Conservation (phyloP, 1,140 invertebrate genomes). For the Megalonaias nervosa region DNA sequence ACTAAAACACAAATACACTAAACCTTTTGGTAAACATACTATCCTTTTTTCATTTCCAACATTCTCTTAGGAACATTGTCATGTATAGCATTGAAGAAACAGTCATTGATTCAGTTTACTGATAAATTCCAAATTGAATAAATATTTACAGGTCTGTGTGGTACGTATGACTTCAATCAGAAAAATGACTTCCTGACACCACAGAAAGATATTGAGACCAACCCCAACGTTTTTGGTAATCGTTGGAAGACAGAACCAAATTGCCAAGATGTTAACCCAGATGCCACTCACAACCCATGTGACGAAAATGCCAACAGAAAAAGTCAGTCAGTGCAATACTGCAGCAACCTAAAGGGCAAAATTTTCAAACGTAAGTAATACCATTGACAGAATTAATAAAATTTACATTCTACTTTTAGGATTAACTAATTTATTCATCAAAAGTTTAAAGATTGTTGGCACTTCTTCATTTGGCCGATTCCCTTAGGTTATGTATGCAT, state of each 20-base stretch:
- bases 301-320: constrained; percentile 53
- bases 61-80: too few relatives aligned
- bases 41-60: too few relatives aligned
- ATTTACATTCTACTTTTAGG: not conserved
- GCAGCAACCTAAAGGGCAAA: constrained; percentile 53
- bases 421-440: not conserved
- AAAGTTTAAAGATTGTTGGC: too few relatives aligned
- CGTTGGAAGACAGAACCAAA: constrained; percentile 88
- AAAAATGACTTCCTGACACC: constrained; percentile 91
- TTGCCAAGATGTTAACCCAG: constrained; percentile 77
- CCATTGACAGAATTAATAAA: too few relatives aligned
- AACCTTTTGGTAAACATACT: too few relatives aligned
- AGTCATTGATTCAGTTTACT: too few relatives aligned
- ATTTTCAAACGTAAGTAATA: constrained; percentile 59
- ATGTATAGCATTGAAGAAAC: too few relatives aligned
- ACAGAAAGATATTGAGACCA: constrained; percentile 84
- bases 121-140: too few relatives aligned
- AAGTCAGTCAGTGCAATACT: constrained; percentile 51
- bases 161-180: constrained; percentile 89
- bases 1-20: too few relatives aligned
- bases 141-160: constrained; percentile 77
- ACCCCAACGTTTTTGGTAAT: constrained; percentile 84
- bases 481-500: too few relatives aligned
- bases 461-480: too few relatives aligned
- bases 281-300: constrained; percentile 46